Base-by-base conservation (phyloP, 1,140 invertebrate genomes). In the Phymorhynchus buccinoides region DNA sequence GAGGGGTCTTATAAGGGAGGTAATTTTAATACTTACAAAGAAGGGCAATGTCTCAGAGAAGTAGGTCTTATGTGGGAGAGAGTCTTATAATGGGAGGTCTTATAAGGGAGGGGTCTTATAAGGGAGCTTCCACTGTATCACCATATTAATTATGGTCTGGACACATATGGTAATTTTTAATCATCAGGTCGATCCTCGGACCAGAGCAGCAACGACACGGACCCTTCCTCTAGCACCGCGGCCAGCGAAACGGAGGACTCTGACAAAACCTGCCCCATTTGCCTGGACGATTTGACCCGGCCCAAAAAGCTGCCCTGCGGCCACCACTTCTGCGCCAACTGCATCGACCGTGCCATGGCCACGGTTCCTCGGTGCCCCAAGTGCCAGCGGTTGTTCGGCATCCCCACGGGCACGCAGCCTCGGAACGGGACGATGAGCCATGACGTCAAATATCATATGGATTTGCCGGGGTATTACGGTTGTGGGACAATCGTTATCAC, bases 351-450 rank as follows among this genome's bases (percentile, higher is more conserved):
- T 78, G 90, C 90, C n/a, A 84, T 80, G 30, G 83, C 37, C 37
- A 79, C 80, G 56, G 89, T 88, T 71, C 91, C 89, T 30, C 80
- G 85, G 1, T 92, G 91, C 85, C 91, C 91, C 32, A 87, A 86
- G 27, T 92, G 91, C 88, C 89, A 88, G 16, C 84, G 73, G 0
- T 52, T 90, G 14, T 91, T 89, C 87, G 91, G 91, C 16, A 84
- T 85, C 79, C 75, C 90, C 0, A 87, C 14, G 1, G 91, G 91
- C n/a, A 89, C 88, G 48, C 91, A 92, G 84, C 91, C 91, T 41
- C 37, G 35, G 18, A 73, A 82, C 18, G 89, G 87, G 30, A 89
- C 68, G 73, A 90, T 91, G 88, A 83, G 79, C 1, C 79, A 80
- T 73, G 66, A 71, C 12, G 78, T 82, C 35, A 44, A 41, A 30